Base-by-base conservation (phyloP, 2,888 invertebrate genomes). In the Heliconius aoede region DNA sequence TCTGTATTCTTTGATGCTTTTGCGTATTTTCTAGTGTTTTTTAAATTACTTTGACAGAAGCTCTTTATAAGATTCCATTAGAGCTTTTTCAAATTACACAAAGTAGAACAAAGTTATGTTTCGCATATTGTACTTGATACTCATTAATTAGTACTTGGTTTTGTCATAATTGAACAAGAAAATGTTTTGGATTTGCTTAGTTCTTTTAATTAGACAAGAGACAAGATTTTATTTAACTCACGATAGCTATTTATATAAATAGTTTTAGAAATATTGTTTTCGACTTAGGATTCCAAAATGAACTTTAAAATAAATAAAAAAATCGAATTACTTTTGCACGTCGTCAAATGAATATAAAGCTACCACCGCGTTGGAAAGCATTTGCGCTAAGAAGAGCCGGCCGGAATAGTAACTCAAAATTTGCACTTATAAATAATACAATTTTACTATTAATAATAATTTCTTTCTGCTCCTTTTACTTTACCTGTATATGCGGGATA, bases 1-100 rank as follows among this genome's bases (percentile, higher is more conserved):
- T 71, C 68, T 71, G 28, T 32, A 65, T 36, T 76, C 72, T 76
- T 62, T 71, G 73, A 72, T n/a, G 78, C 73, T 73, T 74, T 69
- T 67, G 69, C 30, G 58, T 55, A 46, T 72, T 76, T 74, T 76
- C 24, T 58, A 72, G 36, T 72, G 26, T 72, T 72, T 72, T 72
- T 58, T 21, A 69, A 69, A 65, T 65, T 32, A 65, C 72, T 76
- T 64, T 64, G 64, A 64, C 64, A 46, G 65, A 73, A 64, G 32
- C 62, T 40, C 72, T 68, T 28, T 69, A 30, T 58, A 72, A 60
- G 58, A 58, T 60, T 60, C 24, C 36, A 36, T 32, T 30, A 72
- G 58, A 26, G 58, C 58, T 72, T 32, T 72, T 24, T 32, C 36
- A 32, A 60, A 72, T 60, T 60, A 72, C 72, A 60, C 72, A 69